Conservation (phyloP, 2,113 vertebrate genomes). For the Tychaedon coryphoeus region DNA sequence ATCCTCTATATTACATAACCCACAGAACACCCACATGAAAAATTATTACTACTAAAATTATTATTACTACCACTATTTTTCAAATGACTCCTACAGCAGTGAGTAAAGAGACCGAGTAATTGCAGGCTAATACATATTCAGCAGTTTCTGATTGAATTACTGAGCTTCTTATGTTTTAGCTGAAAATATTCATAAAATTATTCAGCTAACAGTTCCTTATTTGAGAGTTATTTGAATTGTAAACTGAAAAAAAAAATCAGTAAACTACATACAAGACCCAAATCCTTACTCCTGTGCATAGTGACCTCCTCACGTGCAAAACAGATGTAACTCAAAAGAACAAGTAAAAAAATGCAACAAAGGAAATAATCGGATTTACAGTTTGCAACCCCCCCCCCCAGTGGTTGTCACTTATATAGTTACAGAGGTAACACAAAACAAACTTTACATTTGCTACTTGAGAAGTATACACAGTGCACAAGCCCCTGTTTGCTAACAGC, state of each 20-base stretch:
- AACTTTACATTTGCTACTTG: not conserved
- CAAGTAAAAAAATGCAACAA: not conserved
- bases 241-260: not conserved
- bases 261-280: not conserved
- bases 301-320: not conserved
- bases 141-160: not conserved
- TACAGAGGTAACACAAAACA: not conserved
- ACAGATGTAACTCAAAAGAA: not conserved
- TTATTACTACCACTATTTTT: not conserved
- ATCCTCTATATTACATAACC: not conserved
- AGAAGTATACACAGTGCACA: not conserved
- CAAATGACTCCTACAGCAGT: not conserved
- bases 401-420: not conserved
- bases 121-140: not conserved
- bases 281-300: not conserved
- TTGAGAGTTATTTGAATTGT: not conserved
- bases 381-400: not conserved
- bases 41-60: not conserved
- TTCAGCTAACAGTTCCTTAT: not conserved
- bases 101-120: not conserved
- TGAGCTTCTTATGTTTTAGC: not conserved
- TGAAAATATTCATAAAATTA: not conserved
- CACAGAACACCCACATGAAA: slow-evolving; percentile 9
- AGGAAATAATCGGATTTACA: not conserved
- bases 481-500: not conserved